Evolutionary conservation across 2,113 vertebrate species (phyloP).

Genomic region (Vulpes vulpes): DNA sequence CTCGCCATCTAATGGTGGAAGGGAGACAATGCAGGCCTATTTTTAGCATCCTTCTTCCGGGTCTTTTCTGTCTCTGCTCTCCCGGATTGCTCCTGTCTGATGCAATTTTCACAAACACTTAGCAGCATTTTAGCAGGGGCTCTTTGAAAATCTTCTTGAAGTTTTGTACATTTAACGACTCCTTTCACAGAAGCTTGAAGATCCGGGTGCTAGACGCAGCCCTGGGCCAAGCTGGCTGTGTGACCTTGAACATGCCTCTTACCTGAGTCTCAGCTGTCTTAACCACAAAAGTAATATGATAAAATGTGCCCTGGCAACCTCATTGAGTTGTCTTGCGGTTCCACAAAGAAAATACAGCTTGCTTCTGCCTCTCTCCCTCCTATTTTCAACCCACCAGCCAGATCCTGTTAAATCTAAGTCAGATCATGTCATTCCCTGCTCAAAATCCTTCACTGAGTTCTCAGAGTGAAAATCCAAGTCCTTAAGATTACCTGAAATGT

Average conservation of each 20-base stretch:
- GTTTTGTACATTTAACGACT: slow-evolving; percentile 9
- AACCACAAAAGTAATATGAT: slow-evolving; percentile 24
- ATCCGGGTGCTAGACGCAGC: background rate
- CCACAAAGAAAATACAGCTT: slow-evolving; percentile 37
- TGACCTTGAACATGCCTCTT: slow-evolving; percentile 16
- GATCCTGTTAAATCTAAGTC: slow-evolving; percentile 40
- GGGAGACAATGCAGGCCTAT: background rate
- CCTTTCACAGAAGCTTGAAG: slow-evolving; percentile 21
- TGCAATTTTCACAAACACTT: slow-evolving; percentile 25
- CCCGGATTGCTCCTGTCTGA: background rate
- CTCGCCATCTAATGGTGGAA: slow-evolving; percentile 58
- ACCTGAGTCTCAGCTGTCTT: background rate
- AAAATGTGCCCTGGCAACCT: background rate
- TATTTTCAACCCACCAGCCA: background rate
- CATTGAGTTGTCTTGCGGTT: background rate
- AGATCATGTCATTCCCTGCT: background rate
- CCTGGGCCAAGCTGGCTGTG: background rate
- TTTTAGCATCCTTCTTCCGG: background rate
- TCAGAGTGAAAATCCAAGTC: slow-evolving; percentile 24
- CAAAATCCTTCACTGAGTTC: background rate
- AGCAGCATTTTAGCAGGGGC: background rate
- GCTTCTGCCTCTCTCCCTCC: background rate
- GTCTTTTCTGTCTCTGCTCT: background rate
- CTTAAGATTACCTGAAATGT: background rate
- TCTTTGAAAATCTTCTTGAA: slow-evolving; percentile 24